Base-by-base conservation (phyloP, 2,888 invertebrate genomes). In the Yponomeuta sedellus region DNA sequence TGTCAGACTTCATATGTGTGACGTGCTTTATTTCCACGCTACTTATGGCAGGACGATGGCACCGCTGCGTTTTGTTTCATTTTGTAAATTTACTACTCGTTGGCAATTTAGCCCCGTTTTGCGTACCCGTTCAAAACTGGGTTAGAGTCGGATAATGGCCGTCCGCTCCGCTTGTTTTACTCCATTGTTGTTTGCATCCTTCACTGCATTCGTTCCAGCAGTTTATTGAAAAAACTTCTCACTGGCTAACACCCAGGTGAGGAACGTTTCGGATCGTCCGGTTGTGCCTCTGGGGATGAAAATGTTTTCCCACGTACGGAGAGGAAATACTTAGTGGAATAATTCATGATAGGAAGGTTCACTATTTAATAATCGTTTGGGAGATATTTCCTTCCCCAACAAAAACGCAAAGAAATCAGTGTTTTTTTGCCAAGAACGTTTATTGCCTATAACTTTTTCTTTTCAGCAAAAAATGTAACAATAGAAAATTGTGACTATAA, bases 91-190 rank as follows among this genome's bases (percentile, higher is more conserved):
- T 75, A 75, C 74, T 76, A 77, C 72, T 78, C 71, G 74, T 73
- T 70, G 73, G 74, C 74, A 77, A 77, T 82, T 80, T 77, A 78
- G 75, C 75, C 71, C 74, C 74, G 77, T 78, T 82, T 75, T 73
- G 73, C 73, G 79, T 78, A 77, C 73, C 74, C 74, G 72, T 72
- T 74, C 70, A 74, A 72, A 85, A 84, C 82, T 86, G 76, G 83
- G 82, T 82, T 84, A 82, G 77, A 78, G 76, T 74, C 78, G 80
- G 79, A 85, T 85, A 85, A 82, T 80, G 78, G 78, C 74, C 74
- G 76, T 74, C 75, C 76, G 77, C 78, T 76, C 77, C 75, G 80
- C 73, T 77, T 77, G 77, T 81, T 81, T 80, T 77, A 75, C 74
- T 77, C 72, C 71, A 79, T 80, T 85, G 71, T 74, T 74, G 82